Conservation (phyloP, 1,140 invertebrate genomes). For the Gryon sp. region DNA sequence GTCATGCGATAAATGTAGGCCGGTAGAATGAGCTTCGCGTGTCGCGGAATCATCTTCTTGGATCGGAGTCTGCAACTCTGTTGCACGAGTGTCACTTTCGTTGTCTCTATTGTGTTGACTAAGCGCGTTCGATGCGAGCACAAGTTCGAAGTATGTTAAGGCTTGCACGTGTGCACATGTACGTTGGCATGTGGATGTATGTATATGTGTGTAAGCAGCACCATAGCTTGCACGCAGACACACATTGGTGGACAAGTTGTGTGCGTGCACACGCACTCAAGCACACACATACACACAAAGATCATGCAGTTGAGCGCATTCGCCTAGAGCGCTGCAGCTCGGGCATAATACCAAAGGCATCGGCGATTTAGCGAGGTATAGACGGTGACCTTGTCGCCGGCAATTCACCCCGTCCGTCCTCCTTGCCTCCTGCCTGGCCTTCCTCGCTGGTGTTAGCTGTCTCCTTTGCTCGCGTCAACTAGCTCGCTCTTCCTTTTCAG, state of each 20-base stretch:
- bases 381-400: slow-evolving; percentile 80
- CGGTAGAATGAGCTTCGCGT: slow-evolving; percentile 20
- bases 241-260: background rate
- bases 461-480: slow-evolving; percentile 49
- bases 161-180: background rate
- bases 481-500: slow-evolving; percentile 53
- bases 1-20: slow-evolving; percentile 32
- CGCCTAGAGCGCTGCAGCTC: slow-evolving; percentile 64
- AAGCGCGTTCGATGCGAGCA: slow-evolving; percentile 23
- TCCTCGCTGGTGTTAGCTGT: slow-evolving; percentile 49
- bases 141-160: background rate
- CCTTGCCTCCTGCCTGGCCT: slow-evolving; percentile 64
- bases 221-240: slow-evolving; percentile 1
- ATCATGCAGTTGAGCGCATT: slow-evolving; percentile 54
- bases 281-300: no score
- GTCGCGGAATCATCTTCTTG: slow-evolving; percentile 35
- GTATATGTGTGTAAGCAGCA: no score
- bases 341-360: slow-evolving; percentile 61
- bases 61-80: slow-evolving; percentile 10
- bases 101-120: slow-evolving; percentile 71
- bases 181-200: background rate
- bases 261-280: no score
- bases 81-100: slow-evolving; percentile 72
- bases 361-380: slow-evolving; percentile 72
- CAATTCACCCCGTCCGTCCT: slow-evolving; percentile 79